These are phyloP conservation scores for Hormaphis cornu DNA, from an alignment of 1,140 invertebrate genomes.

Conservation along the genomic window DNA sequence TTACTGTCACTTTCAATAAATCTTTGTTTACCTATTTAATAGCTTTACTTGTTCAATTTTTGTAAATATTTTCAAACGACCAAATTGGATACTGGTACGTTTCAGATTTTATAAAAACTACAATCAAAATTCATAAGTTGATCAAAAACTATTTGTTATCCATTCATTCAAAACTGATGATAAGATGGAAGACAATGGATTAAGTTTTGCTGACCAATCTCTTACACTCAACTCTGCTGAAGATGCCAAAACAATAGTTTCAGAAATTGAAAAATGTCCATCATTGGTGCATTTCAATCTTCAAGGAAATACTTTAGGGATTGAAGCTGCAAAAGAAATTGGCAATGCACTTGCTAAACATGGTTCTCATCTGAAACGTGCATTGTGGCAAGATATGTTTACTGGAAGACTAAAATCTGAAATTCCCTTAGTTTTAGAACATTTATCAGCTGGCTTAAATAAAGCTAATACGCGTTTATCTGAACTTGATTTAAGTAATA, in stretches of 20 bases:
- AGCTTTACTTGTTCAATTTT: no score
- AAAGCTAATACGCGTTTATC: conserved; percentile 64
- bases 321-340: conserved; percentile 75
- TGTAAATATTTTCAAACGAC: conserved; percentile 12
- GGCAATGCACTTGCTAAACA: conserved; percentile 67
- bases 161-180: background rate
- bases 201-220: conserved; percentile 56
- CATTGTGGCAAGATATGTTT: conserved; percentile 94
- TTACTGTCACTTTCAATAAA: background rate
- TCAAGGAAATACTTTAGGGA: conserved; percentile 88
- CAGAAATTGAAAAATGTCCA: conserved; percentile 54
- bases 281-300: conserved; percentile 65
- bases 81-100: conserved; percentile 27
- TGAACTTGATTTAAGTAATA: conserved; percentile 91
- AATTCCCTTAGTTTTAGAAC: conserved; percentile 81
- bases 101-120: conserved; percentile 24
- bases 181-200: conserved; percentile 41
- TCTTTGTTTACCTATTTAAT: background rate
- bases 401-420: conserved; percentile 88
- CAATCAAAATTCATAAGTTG: conserved; percentile 21
- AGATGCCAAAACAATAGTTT: conserved; percentile 55
- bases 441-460: conserved; percentile 72
- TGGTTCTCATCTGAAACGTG: conserved; percentile 63
- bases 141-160: background rate
- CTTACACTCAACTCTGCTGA: conserved; percentile 56